These are phyloP conservation scores for Edolisoma coerulescens DNA, from an alignment of 2,113 vertebrate genomes.

Conservation along the genomic window DNA sequence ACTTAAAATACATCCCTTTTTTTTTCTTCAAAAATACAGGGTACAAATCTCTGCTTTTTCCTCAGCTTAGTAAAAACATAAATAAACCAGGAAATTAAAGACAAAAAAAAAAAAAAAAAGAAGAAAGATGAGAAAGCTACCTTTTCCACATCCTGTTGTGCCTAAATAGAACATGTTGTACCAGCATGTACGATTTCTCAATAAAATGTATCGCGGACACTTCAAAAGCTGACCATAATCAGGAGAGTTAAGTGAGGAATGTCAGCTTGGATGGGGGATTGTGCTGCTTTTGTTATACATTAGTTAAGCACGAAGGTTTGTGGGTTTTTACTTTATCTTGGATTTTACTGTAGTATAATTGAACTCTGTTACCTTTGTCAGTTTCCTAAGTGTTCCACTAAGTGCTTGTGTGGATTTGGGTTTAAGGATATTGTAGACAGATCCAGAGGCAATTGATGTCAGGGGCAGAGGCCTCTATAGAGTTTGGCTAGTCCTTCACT, in stretches of 20 bases:
- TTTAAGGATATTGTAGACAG: not conserved
- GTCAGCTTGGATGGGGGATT: not conserved
- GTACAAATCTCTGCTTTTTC: not conserved
- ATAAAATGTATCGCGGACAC: not conserved
- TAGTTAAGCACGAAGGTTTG: not conserved
- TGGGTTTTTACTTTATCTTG: constrained; percentile 17
- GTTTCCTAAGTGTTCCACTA: not conserved
- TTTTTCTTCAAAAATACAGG: not conserved
- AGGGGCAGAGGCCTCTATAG: not conserved
- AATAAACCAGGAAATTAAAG: constrained; percentile 47
- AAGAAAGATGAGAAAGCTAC: not conserved
- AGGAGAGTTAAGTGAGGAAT: constrained; percentile 40
- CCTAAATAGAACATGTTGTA: constrained; percentile 2
- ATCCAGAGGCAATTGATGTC: not conserved
- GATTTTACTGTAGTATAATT: constrained; percentile 22
- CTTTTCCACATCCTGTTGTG: not conserved
- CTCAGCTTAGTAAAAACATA: constrained; percentile 11
- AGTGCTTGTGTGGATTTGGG: not conserved
- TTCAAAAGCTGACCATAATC: constrained; percentile 41
- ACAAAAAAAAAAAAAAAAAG: not conserved
- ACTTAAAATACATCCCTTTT: not conserved
- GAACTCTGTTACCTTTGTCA: not conserved
- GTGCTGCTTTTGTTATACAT: constrained; percentile 17
- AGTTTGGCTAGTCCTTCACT: not conserved
- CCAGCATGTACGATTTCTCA: not conserved